These are phyloP conservation scores for Halictus quadricinctus DNA, from an alignment of 2,888 invertebrate species.

Conservation along the genomic window DNA sequence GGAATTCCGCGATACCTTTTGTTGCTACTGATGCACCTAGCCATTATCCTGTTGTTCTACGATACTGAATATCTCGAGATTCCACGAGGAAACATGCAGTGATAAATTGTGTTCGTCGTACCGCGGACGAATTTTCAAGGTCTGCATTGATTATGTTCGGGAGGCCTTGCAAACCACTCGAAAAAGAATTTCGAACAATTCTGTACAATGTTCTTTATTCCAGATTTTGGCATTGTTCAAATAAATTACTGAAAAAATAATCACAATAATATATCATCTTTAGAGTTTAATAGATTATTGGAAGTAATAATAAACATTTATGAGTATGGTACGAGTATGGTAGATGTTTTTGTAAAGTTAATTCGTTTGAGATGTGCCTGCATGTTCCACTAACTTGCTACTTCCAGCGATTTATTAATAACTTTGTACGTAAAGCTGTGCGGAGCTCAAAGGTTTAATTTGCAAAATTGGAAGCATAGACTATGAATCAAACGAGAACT, in stretches of 20 bases:
- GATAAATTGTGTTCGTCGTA: slow-evolving; percentile 13
- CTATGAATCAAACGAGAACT: slow-evolving; percentile 7
- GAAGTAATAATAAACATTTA: background rate
- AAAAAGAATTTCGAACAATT: background rate
- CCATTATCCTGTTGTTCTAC: slow-evolving; percentile 15
- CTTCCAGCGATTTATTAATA: slow-evolving; percentile 7
- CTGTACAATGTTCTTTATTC: background rate
- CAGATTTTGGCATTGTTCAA: background rate
- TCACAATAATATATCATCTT: background rate
- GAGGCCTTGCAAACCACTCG: background rate
- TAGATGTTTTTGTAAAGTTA: background rate
- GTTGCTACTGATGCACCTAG: slow-evolving; percentile 7
- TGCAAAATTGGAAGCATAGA: background rate
- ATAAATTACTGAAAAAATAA: background rate
- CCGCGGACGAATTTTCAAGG: background rate
- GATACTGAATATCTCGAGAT: slow-evolving; percentile 19
- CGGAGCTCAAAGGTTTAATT: slow-evolving; percentile 23
- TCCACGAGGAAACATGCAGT: background rate
- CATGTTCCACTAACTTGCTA: background rate
- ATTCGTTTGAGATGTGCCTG: background rate
- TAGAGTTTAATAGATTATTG: too few species aligned
- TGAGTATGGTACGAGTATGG: too few species aligned
- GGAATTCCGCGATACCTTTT: slow-evolving; percentile 44
- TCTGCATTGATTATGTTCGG: background rate
- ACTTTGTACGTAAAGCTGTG: background rate